Conservation (phyloP, 2,113 vertebrate species). For the Larimichthys crocea region DNA sequence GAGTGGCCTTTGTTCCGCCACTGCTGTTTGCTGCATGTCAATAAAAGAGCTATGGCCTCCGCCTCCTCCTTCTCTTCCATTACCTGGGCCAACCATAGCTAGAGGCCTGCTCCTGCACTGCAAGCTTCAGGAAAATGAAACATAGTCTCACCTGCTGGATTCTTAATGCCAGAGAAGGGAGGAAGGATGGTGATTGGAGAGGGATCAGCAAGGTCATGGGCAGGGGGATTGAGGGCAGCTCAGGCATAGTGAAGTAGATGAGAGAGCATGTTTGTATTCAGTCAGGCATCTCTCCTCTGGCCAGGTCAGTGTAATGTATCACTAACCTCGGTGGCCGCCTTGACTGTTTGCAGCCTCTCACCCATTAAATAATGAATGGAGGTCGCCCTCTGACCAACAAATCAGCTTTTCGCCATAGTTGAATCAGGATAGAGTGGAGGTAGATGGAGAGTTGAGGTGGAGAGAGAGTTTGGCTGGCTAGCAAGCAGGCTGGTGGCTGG, state of each 20-base stretch:
- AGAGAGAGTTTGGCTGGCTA: conserved; percentile 19
- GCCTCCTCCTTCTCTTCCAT: conserved; percentile 30
- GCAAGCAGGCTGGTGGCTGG: conserved; percentile 36
- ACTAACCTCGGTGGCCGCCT: conserved; percentile 71
- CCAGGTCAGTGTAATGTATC: conserved; percentile 78
- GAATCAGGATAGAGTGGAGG: conserved; percentile 66
- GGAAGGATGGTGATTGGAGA: conserved; percentile 63
- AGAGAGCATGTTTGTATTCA: conserved; percentile 77
- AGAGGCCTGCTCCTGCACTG: conserved; percentile 29
- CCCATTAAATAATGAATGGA: conserved; percentile 84
- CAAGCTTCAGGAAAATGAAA: conserved; percentile 53
- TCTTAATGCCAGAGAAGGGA: conserved; percentile 59
- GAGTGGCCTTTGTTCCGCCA: conserved; percentile 80
- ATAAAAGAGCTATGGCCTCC: conserved; percentile 73
- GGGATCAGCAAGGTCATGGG: conserved; percentile 68
- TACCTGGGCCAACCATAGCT: conserved; percentile 40
- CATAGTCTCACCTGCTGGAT: conserved; percentile 53
- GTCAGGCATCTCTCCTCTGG: conserved; percentile 66
- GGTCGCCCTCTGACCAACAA: conserved; percentile 80
- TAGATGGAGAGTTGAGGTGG: conserved; percentile 52
- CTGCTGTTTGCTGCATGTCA: conserved; percentile 82
- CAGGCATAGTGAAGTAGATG: conserved; percentile 68
- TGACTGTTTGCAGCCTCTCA: conserved; percentile 77
- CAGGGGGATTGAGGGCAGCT: conserved; percentile 64
- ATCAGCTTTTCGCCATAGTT: conserved; percentile 78